phyloP scores from a whole-genome alignment of 2,797 vertebrate species.

The Hyperoplus lanceolatus region DNA sequence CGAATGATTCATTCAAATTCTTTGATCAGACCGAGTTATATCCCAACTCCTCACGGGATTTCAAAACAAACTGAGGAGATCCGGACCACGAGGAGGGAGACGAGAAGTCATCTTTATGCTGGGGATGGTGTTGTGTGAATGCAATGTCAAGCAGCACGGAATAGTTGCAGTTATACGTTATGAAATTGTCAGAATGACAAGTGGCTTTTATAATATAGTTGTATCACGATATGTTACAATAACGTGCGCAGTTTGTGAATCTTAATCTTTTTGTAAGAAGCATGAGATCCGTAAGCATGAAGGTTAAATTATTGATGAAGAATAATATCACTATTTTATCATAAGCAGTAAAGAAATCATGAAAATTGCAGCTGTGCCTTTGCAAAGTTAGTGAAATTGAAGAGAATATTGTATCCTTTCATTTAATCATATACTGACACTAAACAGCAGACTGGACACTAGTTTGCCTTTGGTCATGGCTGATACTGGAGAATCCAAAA shows the following conservation, averaged over 20 bases:
- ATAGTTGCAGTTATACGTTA: neutral
- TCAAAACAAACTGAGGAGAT: conserved; percentile 57
- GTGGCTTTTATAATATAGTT: conserved; percentile 11
- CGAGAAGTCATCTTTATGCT: conserved; percentile 32
- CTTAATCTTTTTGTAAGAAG: conserved; percentile 12
- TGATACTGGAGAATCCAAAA: conserved; percentile 65
- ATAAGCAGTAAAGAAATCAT: conserved; percentile 53
- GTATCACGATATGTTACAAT: neutral
- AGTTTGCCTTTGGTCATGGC: conserved; percentile 37
- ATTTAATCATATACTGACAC: conserved; percentile 49
- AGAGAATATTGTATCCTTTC: conserved; percentile 65
- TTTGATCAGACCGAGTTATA: conserved; percentile 68
- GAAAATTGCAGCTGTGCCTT: conserved; percentile 46
- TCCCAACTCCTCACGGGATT: conserved; percentile 46
- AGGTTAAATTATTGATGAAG: conserved; percentile 67
- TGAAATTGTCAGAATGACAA: conserved; percentile 33
- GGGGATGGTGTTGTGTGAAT: neutral
- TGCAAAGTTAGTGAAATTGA: conserved; percentile 55
- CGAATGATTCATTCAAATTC: conserved; percentile 74
- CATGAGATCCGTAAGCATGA: conserved; percentile 26
- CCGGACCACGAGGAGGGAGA: conserved; percentile 27
- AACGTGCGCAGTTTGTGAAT: conserved; percentile 24
- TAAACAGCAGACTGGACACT: conserved; percentile 30
- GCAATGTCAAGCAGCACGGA: neutral
- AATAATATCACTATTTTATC: conserved; percentile 66